Evolutionary conservation across 2,113 vertebrate species (phyloP), one percentile per base, ranked within the genome.

Genomic region (Gadus chalcogrammus): DNA sequence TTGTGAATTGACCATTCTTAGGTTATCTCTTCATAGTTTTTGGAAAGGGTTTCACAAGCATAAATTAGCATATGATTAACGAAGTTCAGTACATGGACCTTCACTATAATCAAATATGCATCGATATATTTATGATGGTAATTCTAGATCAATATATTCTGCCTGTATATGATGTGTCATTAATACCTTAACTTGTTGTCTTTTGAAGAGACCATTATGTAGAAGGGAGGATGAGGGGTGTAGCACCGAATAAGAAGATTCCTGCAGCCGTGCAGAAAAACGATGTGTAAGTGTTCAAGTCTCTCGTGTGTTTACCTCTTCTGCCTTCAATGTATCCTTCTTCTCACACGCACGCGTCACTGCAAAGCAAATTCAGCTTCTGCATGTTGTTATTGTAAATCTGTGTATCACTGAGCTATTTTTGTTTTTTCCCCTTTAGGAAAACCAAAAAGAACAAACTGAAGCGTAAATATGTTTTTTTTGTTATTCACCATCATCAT

Each of bases 371-470:
- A 55, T 68, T 35, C 6, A 61, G n/a, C 15, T 61, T 61, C 22
- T 42, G 2, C 1, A 18, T 27, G 15, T 5, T n/a, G 16, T 55
- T 35, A 15, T 56, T 66, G 24, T 68, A n/a, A 66, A 35, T 17
- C 24, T 31, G 64, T 64, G 28, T 42, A 76, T 68, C 1, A 8
- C 4, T 1, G 3, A 27, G 27, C 61, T 13, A 83, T 15, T 78
- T 71, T 78, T 85, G 75, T 59, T 75, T 77, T 68, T 75, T 18
- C 3, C 53, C 74, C 77, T 84, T 60, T 77, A 99, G 97, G 91
- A 99, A 99, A 93, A 95, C 95, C 78, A 99, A 99, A 92, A 99
- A 99, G 94, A 99, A 98, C 91, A 99, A 99, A 88, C 97, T 97
- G 89, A 99, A 99, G 91, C 91, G 97, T 99, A 92, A 95, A 94